These are phyloP conservation scores for Lampropteryx suffumata DNA, from an alignment of 2,888 invertebrate genomes.

Conservation along the genomic window DNA sequence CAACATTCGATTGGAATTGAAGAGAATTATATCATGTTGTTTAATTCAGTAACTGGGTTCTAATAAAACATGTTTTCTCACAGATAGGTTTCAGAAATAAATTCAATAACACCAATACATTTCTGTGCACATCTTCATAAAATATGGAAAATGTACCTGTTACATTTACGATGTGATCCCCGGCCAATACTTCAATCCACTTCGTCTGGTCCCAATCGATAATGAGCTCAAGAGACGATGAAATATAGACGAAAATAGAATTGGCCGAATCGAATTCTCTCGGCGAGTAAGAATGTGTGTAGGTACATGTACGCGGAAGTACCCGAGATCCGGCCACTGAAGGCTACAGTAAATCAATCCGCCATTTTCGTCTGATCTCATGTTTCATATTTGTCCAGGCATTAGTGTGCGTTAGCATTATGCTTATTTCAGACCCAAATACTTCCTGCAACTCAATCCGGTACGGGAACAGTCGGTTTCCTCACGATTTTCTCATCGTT, in stretches of 20 bases:
- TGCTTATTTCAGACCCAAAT: conserved; percentile 47
- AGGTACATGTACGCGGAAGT: conserved; percentile 21
- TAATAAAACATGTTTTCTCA: not conserved
- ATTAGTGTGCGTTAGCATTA: conserved; percentile 53
- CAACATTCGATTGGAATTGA: too few species aligned
- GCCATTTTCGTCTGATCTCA: conserved; percentile 53
- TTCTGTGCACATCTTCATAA: conserved; percentile 42
- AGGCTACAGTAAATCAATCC: conserved; percentile 63
- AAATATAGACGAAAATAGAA: conserved; percentile 43
- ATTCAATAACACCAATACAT: conserved; percentile 36
- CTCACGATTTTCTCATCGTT: conserved; percentile 37
- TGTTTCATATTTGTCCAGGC: conserved; percentile 61
- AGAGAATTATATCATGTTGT: too few species aligned
- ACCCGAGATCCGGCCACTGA: conserved; percentile 50
- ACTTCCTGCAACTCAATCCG: conserved; percentile 46
- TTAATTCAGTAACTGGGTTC: too few species aligned
- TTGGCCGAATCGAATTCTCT: conserved; percentile 23
- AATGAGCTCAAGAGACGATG: conserved; percentile 43
- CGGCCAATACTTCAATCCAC: conserved; percentile 51
- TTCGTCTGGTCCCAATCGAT: conserved; percentile 37
- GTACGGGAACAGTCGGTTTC: conserved; percentile 40
- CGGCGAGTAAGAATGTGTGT: conserved; percentile 19
- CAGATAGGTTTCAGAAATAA: not conserved
- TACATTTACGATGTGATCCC: conserved; percentile 49
- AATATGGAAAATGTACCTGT: conserved; percentile 53